Conservation (phyloP, 1,140 invertebrate species). For the Episyrphus balteatus region DNA sequence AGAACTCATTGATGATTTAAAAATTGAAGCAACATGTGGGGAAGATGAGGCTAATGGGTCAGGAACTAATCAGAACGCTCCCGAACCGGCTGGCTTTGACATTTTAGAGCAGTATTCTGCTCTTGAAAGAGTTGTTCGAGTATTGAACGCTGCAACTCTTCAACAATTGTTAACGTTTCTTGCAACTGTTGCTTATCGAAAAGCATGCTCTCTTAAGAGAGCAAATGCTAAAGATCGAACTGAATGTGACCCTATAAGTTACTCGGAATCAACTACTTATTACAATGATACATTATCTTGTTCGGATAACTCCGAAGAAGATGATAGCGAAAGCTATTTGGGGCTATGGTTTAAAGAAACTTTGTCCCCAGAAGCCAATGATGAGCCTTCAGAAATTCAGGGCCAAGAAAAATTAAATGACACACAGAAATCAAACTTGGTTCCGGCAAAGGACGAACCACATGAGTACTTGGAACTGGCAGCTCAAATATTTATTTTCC, state of each 20-base stretch:
- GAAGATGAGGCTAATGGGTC: constrained; percentile 32
- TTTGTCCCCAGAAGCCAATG: constrained; percentile 59
- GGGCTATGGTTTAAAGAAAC: constrained; percentile 91
- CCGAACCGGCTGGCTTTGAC: constrained; percentile 37
- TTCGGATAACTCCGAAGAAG: constrained; percentile 80
- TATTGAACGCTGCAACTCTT: constrained; percentile 40
- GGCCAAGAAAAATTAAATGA: constrained; percentile 38
- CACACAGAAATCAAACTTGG: constrained; percentile 41
- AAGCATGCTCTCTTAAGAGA: constrained; percentile 73
- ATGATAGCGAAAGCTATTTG: constrained; percentile 76
- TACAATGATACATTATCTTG: constrained; percentile 85
- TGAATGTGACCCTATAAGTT: constrained; percentile 63
- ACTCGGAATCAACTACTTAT: constrained; percentile 83
- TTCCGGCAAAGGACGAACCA: constrained; percentile 83
- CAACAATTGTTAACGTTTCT: constrained; percentile 76
- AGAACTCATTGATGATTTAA: constrained; percentile 55
- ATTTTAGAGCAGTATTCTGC: constrained; percentile 39
- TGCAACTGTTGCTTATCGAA: constrained; percentile 78
- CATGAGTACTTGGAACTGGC: constrained; percentile 46
- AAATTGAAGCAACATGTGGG: constrained; percentile 52
- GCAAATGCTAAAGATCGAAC: constrained; percentile 64
- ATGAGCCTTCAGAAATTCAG: constrained; percentile 42
- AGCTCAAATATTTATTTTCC: constrained; percentile 31
- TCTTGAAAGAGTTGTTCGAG: constrained; percentile 40
- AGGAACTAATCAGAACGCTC: constrained; percentile 28